phyloP scores from a whole-genome alignment of 2,888 invertebrate genomes.

The Panopea generosa region DNA sequence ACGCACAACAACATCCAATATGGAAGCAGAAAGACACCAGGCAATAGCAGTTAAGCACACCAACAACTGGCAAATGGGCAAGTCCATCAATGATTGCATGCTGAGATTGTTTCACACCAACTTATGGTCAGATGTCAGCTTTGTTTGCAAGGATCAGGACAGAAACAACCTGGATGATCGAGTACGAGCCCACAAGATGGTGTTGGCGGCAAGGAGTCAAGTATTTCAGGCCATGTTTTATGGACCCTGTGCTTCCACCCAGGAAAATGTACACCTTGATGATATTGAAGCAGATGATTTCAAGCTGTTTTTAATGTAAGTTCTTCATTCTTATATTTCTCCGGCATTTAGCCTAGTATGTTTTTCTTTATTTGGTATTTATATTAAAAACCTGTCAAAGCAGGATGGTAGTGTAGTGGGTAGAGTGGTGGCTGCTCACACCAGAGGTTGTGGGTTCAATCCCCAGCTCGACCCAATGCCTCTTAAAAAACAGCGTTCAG shows the following conservation, averaged over 20 bases:
- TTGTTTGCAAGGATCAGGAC: slow-evolving; percentile 24
- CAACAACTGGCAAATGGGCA: slow-evolving; percentile 31
- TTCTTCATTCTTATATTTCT: no score
- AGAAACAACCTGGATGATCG: slow-evolving; percentile 11
- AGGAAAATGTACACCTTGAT: slow-evolving; percentile 14
- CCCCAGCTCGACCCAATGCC: no score
- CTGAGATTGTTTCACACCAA: slow-evolving; percentile 8
- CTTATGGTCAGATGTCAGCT: slow-evolving; percentile 29
- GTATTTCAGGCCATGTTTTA: slow-evolving; percentile 48
- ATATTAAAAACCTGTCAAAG: no score
- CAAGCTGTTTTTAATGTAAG: slow-evolving; percentile 35
- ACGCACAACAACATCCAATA: no score
- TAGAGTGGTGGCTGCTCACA: no score
- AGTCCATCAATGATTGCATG: slow-evolving; percentile 10
- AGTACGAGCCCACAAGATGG: slow-evolving; percentile 34
- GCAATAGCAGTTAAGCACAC: no score
- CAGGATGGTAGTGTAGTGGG: no score
- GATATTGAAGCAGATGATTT: slow-evolving; percentile 24
- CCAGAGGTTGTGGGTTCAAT: no score
- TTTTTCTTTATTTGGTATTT: no score
- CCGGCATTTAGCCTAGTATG: no score
- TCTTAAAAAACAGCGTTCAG: no score
- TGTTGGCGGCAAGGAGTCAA: slow-evolving; percentile 37
- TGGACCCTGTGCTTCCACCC: slow-evolving; percentile 25
- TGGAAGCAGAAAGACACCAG: no score